phyloP scores from a whole-genome alignment of 2,888 invertebrate genomes.

The Caenorhabditis becei region DNA sequence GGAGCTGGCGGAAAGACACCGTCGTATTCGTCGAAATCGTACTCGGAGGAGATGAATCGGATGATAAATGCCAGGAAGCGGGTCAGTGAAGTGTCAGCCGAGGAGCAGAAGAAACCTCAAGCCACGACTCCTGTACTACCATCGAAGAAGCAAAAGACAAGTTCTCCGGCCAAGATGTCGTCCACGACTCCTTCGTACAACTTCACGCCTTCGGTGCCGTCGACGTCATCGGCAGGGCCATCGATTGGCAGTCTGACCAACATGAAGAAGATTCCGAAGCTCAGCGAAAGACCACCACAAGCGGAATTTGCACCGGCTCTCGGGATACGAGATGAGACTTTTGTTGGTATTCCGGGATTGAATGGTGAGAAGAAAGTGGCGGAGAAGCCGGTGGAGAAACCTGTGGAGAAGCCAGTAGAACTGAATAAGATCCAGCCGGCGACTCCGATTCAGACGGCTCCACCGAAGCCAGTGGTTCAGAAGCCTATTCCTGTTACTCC shows the following conservation, averaged over 20 bases:
- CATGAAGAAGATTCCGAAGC: constrained; percentile 43
- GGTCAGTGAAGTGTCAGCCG: neutral
- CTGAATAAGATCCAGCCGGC: constrained; percentile 16
- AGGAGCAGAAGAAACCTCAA: neutral
- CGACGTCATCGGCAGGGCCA: neutral
- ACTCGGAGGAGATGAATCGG: constrained; percentile 24
- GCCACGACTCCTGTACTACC: neutral
- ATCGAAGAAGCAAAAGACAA: constrained; percentile 19
- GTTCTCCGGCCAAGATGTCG: too few relatives aligned
- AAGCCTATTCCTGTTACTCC: neutral
- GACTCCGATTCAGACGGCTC: neutral
- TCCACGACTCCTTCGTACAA: too few relatives aligned
- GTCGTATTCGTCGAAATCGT: constrained; percentile 21
- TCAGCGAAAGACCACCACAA: constrained; percentile 44
- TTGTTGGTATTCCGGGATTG: constrained; percentile 11
- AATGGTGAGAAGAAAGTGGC: constrained; percentile 5
- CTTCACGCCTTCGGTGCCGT: too few relatives aligned
- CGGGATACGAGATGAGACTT: neutral
- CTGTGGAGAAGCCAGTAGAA: constrained; percentile 2
- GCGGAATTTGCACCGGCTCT: constrained; percentile 43
- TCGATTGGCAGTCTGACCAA: constrained; percentile 11
- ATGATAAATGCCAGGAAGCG: constrained; percentile 17
- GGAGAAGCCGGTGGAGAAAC: neutral
- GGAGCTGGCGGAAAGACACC: neutral
- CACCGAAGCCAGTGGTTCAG: neutral